Evolutionary conservation across 2,797 vertebrate species (phyloP), one percentile per base, ranked within the genome.

Genomic region (Psittacula derbiana): DNA sequence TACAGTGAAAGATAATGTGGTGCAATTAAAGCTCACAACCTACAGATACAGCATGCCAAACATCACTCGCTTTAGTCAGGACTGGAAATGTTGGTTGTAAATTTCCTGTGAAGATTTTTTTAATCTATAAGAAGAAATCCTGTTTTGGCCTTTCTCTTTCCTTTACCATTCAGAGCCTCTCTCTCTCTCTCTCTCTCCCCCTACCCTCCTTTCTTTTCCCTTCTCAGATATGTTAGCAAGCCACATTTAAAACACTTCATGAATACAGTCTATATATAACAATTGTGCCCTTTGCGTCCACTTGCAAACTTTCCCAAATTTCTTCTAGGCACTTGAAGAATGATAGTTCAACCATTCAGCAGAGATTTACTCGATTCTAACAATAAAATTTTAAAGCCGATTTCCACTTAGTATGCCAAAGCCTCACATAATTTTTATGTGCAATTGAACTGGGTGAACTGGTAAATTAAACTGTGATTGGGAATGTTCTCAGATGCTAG

Each of bases 1-100:
- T 95, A 94, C 94, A 96, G 96, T 90, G 95, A 91, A 95, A 98
- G 97, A 98, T 96, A 97, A 95, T 86, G 71, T 84, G 62, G 12
- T 84, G 92, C 82, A 95, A 96, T 97, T 94, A 92, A 96, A 95
- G 83, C 87, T 93, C 80, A 30, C 3, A 62, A 94, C 76, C 84
- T 96, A 62, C 90, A 97, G 96, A 97, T 72, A 90, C 44, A 53
- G 10, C 7, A 0, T 79, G 78, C 84, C 80, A 95, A 97, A 94
- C 61, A 36, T 17, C 49, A 11, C 65, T 95, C 72, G 38, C 75
- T 75, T 91, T 66, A 90, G 71, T 92, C 73, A 71, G 73, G 44
- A 38, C 49, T 92, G 43, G 80, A 88, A 95, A 93, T 93, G 92
- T 95, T 94, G 36, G 67, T 62, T 82, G 65, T 86, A 88, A 85